Evolutionary conservation across 2,888 invertebrate genomes (phyloP), one percentile per base, ranked within the genome.

Genomic region (Drosophila flavopinicola): DNA sequence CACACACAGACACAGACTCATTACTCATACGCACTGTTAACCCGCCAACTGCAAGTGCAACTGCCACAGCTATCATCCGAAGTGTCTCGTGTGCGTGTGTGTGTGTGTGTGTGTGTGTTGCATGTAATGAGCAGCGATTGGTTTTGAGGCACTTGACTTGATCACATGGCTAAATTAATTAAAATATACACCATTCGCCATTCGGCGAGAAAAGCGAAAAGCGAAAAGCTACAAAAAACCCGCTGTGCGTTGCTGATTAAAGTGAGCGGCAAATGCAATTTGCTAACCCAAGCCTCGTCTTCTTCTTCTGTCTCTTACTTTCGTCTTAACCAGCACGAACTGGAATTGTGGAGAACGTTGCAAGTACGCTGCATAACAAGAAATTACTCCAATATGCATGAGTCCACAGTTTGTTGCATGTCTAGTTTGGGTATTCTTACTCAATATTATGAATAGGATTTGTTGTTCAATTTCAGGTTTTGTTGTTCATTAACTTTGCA

Each of bases 341-440:
- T 94, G 93, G 93, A 94, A 93, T 94, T 95, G 91, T 95, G 95
- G 95, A 93, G 94, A 92, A 94, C 94, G 83, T 92, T 95, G 90
- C 95, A 95, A 95, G 95, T 95, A 95, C 91, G 95, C 10, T 94
- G 20, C 23, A 54, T 17, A 27, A n/a, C 24, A 25, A 11, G 39
- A 44, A 44, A n/a, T 6, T 10, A 11, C 11, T 45, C 10, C 45
- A 20, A 33, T 20, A 52, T 27, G 52, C 52, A 25, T 37, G 24
- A 25, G 3, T 49, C 20, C 17, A 30, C 11, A 33, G n/a, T 52
- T 17, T 25, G 38, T 27, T 52, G 52, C 64, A 45, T 63, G 52
- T 51, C 47, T 32, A 15, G 6, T 3, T 37, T 0, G 17, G 10
- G 10, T 15, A 35, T 6, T 35, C 35, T 35, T 10, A 6, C 6